Percentiles rank a stretch among this genome's conserved stretches.
Evolutionary conservation across 2,888 invertebrate species (phyloP).

Genomic region (Elegia similella): DNA sequence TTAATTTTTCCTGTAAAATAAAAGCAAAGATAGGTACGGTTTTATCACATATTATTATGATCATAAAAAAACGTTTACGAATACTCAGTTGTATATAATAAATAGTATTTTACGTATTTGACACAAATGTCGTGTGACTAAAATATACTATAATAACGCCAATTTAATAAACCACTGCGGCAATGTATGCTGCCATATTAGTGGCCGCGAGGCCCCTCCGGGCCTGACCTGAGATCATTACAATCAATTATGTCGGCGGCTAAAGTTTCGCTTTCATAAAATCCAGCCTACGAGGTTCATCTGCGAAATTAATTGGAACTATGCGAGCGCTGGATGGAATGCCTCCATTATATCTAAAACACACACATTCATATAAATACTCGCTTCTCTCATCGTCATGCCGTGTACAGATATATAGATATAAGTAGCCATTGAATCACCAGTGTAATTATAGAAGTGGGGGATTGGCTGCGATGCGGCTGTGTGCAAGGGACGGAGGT

Average conservation of each 20-base stretch:
- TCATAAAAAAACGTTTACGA: too few relatives aligned
- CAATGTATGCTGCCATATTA: not conserved
- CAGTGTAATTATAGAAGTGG: conserved; percentile 82
- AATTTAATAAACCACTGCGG: conserved; percentile 50
- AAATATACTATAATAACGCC: not conserved
- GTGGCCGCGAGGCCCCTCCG: not conserved
- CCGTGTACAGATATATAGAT: conserved; percentile 69
- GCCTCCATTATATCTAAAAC: conserved; percentile 66
- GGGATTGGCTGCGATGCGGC: conserved; percentile 80
- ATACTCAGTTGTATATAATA: too few relatives aligned
- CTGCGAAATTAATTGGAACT: conserved; percentile 60
- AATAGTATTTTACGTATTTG: not conserved
- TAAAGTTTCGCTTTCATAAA: conserved; percentile 27
- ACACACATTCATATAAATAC: conserved; percentile 69
- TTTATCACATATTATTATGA: too few relatives aligned
- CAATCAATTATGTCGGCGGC: conserved; percentile 17
- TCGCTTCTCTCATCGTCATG: conserved; percentile 74
- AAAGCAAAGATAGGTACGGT: too few relatives aligned
- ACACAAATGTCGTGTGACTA: not conserved
- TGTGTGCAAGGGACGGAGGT: conserved; percentile 54
- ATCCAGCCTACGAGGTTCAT: conserved; percentile 28
- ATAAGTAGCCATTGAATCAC: conserved; percentile 82
- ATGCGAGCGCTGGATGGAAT: conserved; percentile 54
- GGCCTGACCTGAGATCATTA: conserved; percentile 11
- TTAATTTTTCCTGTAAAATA: too few relatives aligned